These are phyloP conservation scores for Druon quercuslanigerum DNA, from an alignment of 1,140 invertebrate genomes.

Conservation along the genomic window DNA sequence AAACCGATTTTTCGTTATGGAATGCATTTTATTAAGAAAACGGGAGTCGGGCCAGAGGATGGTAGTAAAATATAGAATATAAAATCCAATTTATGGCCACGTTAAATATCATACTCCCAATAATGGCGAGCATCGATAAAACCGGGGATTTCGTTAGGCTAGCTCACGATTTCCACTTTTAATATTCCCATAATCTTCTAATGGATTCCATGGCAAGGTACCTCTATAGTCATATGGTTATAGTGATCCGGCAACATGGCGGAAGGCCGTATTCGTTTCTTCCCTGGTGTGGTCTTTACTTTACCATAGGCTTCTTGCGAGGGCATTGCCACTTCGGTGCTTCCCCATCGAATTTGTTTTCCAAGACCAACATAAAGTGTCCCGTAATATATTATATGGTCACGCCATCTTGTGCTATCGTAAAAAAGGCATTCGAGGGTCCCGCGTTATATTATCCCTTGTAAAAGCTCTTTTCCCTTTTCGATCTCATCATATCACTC, in stretches of 20 bases:
- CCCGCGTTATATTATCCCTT: constrained; percentile 46
- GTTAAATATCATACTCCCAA: constrained; percentile 22
- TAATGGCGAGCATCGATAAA: constrained; percentile 30
- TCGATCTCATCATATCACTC: constrained; percentile 45
- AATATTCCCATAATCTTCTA: constrained; percentile 31
- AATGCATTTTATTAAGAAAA: constrained; percentile 31
- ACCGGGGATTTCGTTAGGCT: constrained; percentile 23
- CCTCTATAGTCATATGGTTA: background rate
- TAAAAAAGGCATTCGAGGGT: constrained; percentile 58
- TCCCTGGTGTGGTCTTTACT: constrained; percentile 10
- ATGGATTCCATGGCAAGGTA: constrained; percentile 26
- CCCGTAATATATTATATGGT: constrained; percentile 59
- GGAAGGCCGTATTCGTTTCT: constrained; percentile 14
- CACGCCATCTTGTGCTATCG: constrained; percentile 64
- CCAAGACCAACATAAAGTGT: constrained; percentile 55
- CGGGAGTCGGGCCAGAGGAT: constrained; percentile 4
- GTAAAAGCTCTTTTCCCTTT: constrained; percentile 48
- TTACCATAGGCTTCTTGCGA: constrained; percentile 35
- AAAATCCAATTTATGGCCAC: constrained; percentile 26
- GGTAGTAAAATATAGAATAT: constrained; percentile 26
- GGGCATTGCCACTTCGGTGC: constrained; percentile 43
- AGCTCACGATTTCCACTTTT: constrained; percentile 30
- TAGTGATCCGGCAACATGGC: constrained; percentile 27
- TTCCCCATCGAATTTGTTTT: constrained; percentile 55
- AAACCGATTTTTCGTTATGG: constrained; percentile 15